Conservation (phyloP, 2,797 vertebrate species). For the Hemitrygon akajei region DNA sequence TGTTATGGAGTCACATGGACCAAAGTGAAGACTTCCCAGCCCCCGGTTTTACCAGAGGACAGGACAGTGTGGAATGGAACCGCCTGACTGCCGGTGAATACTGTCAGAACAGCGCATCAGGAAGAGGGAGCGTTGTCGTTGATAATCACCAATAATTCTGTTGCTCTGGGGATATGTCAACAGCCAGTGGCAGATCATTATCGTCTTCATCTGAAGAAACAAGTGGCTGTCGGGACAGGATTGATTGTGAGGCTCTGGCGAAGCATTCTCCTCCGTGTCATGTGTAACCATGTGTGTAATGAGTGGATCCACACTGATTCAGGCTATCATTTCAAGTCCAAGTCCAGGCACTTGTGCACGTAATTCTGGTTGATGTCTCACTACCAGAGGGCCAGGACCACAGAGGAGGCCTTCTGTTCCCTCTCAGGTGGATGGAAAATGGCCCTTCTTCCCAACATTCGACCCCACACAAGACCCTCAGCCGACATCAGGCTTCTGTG, state of each 20-base stretch:
- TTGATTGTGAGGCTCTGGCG: not conserved
- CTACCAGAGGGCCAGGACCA: no score
- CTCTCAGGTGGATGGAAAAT: no score
- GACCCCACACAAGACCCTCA: not conserved
- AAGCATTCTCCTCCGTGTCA: not conserved
- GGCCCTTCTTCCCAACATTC: not conserved
- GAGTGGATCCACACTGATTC: not conserved
- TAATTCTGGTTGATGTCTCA: not conserved
- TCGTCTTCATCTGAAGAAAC: not conserved
- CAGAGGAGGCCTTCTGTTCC: no score
- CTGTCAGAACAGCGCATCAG: not conserved
- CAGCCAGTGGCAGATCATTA: not conserved
- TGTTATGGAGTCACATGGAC: not conserved
- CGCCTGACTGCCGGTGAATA: not conserved
- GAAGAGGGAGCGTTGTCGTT: not conserved
- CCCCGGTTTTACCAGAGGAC: not conserved
- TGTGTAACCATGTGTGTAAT: not conserved
- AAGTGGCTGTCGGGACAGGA: not conserved
- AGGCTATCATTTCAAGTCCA: not conserved
- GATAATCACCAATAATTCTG: not conserved
- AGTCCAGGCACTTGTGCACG: not conserved
- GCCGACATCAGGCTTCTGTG: not conserved
- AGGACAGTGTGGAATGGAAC: not conserved
- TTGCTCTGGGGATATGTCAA: not conserved
- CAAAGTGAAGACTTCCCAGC: not conserved